Evolutionary conservation across 2,888 invertebrate genomes (phyloP), one percentile per base, ranked within the genome.

Genomic region (Augochlorella aurata): DNA sequence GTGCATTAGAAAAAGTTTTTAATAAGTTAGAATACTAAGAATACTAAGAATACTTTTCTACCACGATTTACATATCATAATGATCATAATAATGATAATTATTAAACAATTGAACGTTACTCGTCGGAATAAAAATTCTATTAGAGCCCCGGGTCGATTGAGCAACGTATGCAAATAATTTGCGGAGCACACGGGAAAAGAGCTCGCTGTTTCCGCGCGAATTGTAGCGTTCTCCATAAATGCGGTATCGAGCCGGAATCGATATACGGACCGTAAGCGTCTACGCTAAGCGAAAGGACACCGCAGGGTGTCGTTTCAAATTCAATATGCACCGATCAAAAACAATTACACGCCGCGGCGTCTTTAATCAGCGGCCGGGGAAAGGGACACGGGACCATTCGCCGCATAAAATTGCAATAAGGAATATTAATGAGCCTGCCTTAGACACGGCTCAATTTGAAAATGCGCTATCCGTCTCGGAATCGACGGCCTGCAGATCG

Each of bases 341-440:
- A 90, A 90, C 90, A 90, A 90, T 90, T 90, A 88, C 85, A 84
- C 83, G 86, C 75, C 85, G 74, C 77, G 74, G 69, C 63, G 68
- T 78, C 83, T 83, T 80, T 77, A 84, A 89, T 87, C 85, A 74
- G 81, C 58, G 68, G 44, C 52, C 49, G 58, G 18, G 29, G 29
- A 65, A 49, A 83, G 85, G 85, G 83, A 86, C 74, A 70, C 29
- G 67, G 24, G 54, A 29, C 29, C 12, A 61, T 29, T 82, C 82
- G 79, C 67, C 74, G 89, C 84, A 90, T 91, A 91, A 91, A 89
- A 90, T 91, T 75, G 83, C 85, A 83, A 86, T 88, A 85, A 87
- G 83, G 84, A 87, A 83, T 83, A 87, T 88, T 90, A 91, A 91
- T 85, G 87, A 88, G 84, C 82, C 82, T 77, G 83, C 16, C 73